Evolutionary conservation across 2,888 invertebrate species (phyloP), one percentile per base, ranked within the genome.

Genomic region (Synanthedon formicaeformis): DNA sequence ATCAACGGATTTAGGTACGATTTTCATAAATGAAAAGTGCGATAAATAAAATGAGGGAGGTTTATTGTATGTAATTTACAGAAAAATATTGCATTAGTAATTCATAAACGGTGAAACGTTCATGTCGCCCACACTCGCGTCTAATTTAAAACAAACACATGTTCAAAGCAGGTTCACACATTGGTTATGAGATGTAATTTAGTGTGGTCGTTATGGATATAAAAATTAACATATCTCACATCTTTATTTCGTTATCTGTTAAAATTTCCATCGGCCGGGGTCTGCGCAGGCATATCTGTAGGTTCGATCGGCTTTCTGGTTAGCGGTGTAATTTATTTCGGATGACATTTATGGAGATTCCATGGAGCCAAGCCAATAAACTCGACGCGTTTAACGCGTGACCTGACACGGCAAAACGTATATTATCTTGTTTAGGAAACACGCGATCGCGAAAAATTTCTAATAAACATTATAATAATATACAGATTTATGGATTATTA

Each of bases 321-420:
- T 55, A 12, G 13, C 55, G 34, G 53, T 58, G 64, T 78, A 69
- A 81, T 81, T 81, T 79, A 82, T 81, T 75, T 74, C 59, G 65
- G 61, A 72, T 78, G 83, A 80, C 81, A 75, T 81, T 83, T 78
- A 84, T 84, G 73, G 73, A 69, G 67, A 74, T 75, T 72, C 75
- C 75, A 77, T 73, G 67, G 70, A 73, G 61, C 63, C 66, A 63
- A 68, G 60, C 71, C 73, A 75, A 78, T 80, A 78, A 79, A 78
- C 58, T 56, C 63, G 63, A 69, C 72, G 69, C 71, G 70, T 67
- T 66, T 73, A 75, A 73, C 66, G 65, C 62, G 69, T 72, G 67
- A 66, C 61, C 63, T 61, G 62, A 70, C 69, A 65, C 69, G 62
- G 52, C 58, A 57, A 52, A 57, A 63, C 58, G 59, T 59, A 66